A percentile compares a stretch with the other conserved stretches of the same genome.
Conservation (phyloP, 1,140 invertebrate species). For the Drosophila rhopaloa region DNA sequence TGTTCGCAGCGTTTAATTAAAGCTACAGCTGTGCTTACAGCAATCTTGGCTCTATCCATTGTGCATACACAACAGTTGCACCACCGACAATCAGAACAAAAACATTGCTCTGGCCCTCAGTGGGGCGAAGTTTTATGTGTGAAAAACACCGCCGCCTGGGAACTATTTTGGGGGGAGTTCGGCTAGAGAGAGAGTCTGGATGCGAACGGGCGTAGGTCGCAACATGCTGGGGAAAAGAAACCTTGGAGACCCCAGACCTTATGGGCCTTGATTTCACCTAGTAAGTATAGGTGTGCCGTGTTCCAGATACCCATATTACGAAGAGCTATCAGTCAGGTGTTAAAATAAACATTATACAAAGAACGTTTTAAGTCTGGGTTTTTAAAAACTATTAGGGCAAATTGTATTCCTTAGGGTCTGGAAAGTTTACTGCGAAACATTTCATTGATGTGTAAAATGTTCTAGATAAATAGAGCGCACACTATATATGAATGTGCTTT, state of each 20-base stretch:
- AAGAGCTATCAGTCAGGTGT: too few relatives aligned
- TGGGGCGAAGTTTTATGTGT: conserved; percentile 66
- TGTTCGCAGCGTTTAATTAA: conserved; percentile 78
- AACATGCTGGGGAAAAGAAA: conserved; percentile 30
- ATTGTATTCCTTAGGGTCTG: too few relatives aligned
- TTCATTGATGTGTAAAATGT: too few relatives aligned
- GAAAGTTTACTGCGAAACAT: too few relatives aligned
- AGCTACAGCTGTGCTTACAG: conserved; percentile 59
- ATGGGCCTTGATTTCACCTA: conserved; percentile 39
- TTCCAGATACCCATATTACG: conserved; percentile 11
- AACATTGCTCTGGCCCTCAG: conserved; percentile 43
- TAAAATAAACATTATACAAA: too few relatives aligned
- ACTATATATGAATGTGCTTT: neutral
- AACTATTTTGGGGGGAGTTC: conserved; percentile 39
- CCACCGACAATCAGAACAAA: conserved; percentile 47
- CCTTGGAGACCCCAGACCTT: conserved; percentile 12
- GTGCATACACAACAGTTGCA: conserved; percentile 57
- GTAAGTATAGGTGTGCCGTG: conserved; percentile 20
- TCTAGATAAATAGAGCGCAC: neutral
- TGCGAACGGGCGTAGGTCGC: conserved; percentile 10
- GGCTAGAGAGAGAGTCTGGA: conserved; percentile 14
- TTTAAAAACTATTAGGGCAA: too few relatives aligned
- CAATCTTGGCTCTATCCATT: conserved; percentile 52
- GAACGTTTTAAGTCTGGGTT: too few relatives aligned
- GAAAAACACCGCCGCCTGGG: conserved; percentile 71